phyloP scores from a whole-genome alignment of 2,113 vertebrate genomes.

The Siniperca knerii region DNA sequence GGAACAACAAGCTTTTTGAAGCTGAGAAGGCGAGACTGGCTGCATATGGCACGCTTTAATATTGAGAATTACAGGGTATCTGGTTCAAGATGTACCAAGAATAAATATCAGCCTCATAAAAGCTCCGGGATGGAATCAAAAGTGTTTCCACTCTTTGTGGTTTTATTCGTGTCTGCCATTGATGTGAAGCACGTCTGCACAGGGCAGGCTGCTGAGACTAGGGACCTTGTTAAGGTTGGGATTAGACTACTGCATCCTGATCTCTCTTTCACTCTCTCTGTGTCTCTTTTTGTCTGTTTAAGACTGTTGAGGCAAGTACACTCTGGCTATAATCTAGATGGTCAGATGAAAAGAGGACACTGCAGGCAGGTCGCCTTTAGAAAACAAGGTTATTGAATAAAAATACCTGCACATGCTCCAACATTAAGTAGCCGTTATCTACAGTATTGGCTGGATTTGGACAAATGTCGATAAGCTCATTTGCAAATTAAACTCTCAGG shows the following conservation, averaged over 20 bases:
- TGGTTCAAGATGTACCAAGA: conserved; percentile 37
- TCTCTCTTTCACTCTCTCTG: conserved; percentile 17
- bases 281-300: conserved; percentile 30
- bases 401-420: conserved; percentile 17
- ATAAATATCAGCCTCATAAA: conserved; percentile 50
- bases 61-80: conserved; percentile 12
- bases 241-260: conserved; percentile 38
- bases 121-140: conserved; percentile 37
- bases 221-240: conserved; percentile 52
- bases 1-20: conserved; percentile 35
- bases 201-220: conserved; percentile 28
- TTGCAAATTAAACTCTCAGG: conserved; percentile 22
- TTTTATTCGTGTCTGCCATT: conserved; percentile 2
- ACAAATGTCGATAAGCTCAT: conserved; percentile 38
- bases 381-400: not conserved
- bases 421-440: conserved; percentile 14
- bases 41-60: conserved; percentile 45
- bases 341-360: conserved; percentile 8
- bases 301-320: conserved; percentile 4
- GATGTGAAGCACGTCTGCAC: conserved; percentile 50
- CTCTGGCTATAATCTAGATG: conserved; percentile 7
- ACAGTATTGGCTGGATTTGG: conserved; percentile 13
- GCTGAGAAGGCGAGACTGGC: conserved; percentile 11
- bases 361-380: conserved; percentile 5
- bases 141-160: conserved; percentile 31